Percentiles rank a stretch among this genome's conserved stretches.
Conservation (phyloP, 2,797 vertebrate species). For the Lophotriccus pileatus region DNA sequence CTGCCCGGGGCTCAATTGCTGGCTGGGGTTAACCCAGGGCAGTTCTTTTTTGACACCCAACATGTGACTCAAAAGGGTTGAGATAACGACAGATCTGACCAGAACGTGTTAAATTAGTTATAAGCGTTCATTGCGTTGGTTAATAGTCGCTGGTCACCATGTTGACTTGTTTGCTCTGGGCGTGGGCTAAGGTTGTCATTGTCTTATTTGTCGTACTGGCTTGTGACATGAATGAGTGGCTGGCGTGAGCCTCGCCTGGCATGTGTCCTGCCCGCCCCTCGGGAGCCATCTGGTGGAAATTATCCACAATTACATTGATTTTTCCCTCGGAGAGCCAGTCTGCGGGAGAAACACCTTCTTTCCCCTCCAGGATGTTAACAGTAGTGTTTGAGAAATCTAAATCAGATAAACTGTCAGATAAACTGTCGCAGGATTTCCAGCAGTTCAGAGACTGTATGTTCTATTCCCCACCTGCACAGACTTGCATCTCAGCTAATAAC, state of each 20-base stretch:
- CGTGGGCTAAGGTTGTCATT: neutral
- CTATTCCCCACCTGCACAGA: neutral
- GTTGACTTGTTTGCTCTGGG: neutral
- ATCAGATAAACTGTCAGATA: neutral
- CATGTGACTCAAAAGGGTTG: neutral
- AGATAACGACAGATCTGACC: neutral
- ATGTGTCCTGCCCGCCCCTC: neutral
- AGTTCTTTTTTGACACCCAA: neutral
- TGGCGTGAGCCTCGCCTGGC: neutral
- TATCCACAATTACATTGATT: neutral
- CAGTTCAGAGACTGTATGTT: neutral
- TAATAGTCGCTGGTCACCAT: neutral
- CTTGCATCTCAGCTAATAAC: neutral
- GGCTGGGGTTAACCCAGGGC: neutral
- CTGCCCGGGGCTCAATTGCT: neutral
- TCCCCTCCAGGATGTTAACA: neutral
- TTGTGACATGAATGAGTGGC: neutral
- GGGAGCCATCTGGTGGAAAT: neutral
- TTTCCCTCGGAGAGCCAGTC: neutral
- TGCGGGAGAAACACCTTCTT: neutral
- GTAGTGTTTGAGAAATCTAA: neutral
- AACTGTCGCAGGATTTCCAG: neutral
- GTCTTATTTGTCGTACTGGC: neutral
- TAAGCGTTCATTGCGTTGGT: neutral
- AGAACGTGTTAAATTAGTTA: neutral